These are phyloP conservation scores for Chouioia cunea DNA, from an alignment of 2,888 invertebrate genomes.

Conservation along the genomic window DNA sequence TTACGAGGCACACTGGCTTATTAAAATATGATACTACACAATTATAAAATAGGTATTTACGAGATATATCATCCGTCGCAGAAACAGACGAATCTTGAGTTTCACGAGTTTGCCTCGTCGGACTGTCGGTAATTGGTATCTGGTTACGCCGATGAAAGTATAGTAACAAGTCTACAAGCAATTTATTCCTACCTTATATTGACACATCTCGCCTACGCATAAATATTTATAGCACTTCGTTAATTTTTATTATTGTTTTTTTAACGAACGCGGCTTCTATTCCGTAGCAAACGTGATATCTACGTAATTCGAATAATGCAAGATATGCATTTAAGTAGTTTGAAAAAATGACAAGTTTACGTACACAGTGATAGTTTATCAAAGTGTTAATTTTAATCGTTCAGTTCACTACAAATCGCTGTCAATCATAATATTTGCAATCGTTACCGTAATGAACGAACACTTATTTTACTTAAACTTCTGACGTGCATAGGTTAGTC, in stretches of 20 bases:
- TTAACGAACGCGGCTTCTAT: too few species aligned
- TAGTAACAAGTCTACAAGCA: slow-evolving; percentile 52
- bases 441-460: background rate
- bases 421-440: too few species aligned
- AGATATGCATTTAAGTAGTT: too few species aligned
- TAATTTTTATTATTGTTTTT: slow-evolving; percentile 21
- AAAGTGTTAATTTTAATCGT: too few species aligned
- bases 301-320: too few species aligned
- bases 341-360: too few species aligned
- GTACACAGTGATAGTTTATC: too few species aligned
- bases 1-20: background rate
- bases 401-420: too few species aligned
- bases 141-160: slow-evolving; percentile 64
- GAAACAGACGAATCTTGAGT: slow-evolving; percentile 55
- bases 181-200: slow-evolving; percentile 54
- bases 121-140: slow-evolving; percentile 67
- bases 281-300: too few species aligned
- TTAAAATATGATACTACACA: slow-evolving; percentile 14
- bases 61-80: slow-evolving; percentile 16
- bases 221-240: slow-evolving; percentile 60
- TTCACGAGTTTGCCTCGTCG: slow-evolving; percentile 54
- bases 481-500: slow-evolving; percentile 11
- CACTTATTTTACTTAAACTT: slow-evolving; percentile 22
- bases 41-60: slow-evolving; percentile 6
- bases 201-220: slow-evolving; percentile 54